Evolutionary conservation across 1,140 invertebrate species (phyloP).

Genomic region (Whitmania pigra): DNA sequence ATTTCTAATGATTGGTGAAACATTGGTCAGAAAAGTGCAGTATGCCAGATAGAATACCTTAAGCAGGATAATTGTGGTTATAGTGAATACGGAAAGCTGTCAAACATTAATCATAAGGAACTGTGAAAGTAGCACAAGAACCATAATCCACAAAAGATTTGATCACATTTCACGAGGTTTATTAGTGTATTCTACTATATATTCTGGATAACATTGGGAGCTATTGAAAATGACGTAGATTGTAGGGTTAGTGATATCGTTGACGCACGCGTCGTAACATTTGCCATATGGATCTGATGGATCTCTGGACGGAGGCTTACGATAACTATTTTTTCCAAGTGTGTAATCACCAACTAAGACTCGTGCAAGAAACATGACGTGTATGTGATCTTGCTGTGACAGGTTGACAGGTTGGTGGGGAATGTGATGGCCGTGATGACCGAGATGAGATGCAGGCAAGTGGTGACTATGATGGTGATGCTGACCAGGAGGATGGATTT

Average conservation of each 20-base stretch:
- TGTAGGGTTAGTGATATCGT: conserved; percentile 27
- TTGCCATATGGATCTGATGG: conserved; percentile 22
- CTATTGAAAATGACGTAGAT: conserved; percentile 35
- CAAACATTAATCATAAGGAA: too few relatives aligned
- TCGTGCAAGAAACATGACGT: conserved; percentile 31
- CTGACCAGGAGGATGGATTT: neutral
- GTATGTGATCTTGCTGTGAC: conserved; percentile 5
- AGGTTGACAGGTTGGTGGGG: neutral
- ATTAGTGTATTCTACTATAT: conserved; percentile 31
- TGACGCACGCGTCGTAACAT: conserved; percentile 31
- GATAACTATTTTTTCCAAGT: conserved; percentile 26
- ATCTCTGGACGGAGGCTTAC: conserved; percentile 30
- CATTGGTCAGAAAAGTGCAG: too few relatives aligned
- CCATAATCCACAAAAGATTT: neutral
- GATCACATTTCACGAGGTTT: conserved; percentile 9
- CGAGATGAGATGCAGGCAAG: neutral
- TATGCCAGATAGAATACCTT: too few relatives aligned
- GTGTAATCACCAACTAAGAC: conserved; percentile 33
- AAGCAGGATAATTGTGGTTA: too few relatives aligned
- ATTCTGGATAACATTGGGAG: conserved; percentile 33
- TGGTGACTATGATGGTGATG: conserved; percentile 1
- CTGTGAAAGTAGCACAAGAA: too few relatives aligned
- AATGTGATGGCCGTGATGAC: conserved; percentile 1
- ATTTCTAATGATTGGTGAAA: too few relatives aligned
- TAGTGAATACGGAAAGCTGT: too few relatives aligned